Conservation (phyloP, 2,113 vertebrate species). For the Synodontis membranacea region DNA sequence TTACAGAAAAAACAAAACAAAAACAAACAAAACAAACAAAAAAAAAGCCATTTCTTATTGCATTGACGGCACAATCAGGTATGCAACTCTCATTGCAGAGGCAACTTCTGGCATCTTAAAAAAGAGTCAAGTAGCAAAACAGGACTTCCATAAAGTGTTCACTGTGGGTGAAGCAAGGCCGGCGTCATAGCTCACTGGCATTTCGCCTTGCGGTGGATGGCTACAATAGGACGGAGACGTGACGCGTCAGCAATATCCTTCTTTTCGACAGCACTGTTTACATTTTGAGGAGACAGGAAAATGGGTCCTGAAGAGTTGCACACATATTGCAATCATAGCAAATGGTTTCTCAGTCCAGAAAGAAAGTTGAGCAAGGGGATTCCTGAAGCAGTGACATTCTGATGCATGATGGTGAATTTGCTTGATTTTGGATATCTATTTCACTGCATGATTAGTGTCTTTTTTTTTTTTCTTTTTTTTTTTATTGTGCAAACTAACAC, state of each 20-base stretch:
- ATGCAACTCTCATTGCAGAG: slow-evolving; percentile 67
- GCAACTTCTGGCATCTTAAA: slow-evolving; percentile 56
- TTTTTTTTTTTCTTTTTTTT: too few species aligned
- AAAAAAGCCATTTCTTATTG: slow-evolving; percentile 73
- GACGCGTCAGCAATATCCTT: slow-evolving; percentile 47
- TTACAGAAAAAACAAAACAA: slow-evolving; percentile 43
- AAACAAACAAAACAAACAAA: too few species aligned
- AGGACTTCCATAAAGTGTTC: slow-evolving; percentile 71
- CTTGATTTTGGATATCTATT: slow-evolving; percentile 74
- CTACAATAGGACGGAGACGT: slow-evolving; percentile 50
- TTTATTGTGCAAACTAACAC: slow-evolving; percentile 74
- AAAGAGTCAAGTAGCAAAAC: slow-evolving; percentile 69
- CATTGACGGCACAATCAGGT: slow-evolving; percentile 71
- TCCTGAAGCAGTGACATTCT: slow-evolving; percentile 67
- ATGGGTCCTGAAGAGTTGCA: slow-evolving; percentile 42
- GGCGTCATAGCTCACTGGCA: slow-evolving; percentile 52
- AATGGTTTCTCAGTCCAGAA: slow-evolving; percentile 58
- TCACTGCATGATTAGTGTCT: slow-evolving; percentile 87
- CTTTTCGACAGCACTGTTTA: slow-evolving; percentile 58
- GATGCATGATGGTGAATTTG: slow-evolving; percentile 82
- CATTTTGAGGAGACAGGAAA: slow-evolving; percentile 48
- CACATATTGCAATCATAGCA: slow-evolving; percentile 43
- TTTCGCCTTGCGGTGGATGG: slow-evolving; percentile 47
- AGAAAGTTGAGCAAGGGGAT: slow-evolving; percentile 54
- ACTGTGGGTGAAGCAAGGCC: slow-evolving; percentile 51